Conservation (phyloP, 2,797 vertebrate species). For the Girardinus metallicus region DNA sequence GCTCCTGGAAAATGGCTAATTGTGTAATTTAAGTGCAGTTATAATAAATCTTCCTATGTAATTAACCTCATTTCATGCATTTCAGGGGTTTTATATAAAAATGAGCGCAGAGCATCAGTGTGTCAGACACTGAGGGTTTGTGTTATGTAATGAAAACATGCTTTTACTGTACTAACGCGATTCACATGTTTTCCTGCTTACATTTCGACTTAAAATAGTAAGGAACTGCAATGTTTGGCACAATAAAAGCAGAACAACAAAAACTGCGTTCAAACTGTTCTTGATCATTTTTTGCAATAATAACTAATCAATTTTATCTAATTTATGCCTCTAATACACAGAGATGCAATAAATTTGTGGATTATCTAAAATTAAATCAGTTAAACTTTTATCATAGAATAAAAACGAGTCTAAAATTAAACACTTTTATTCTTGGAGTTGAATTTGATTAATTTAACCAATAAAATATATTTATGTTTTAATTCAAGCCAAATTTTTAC, state of each 20-base stretch:
- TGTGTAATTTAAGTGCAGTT: neutral
- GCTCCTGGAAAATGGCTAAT: neutral
- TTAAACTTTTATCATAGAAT: neutral
- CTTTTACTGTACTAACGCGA: neutral
- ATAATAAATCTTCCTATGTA: neutral
- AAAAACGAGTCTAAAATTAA: neutral
- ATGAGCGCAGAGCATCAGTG: neutral
- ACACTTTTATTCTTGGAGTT: neutral
- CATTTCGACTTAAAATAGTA: neutral
- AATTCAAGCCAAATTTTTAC: neutral
- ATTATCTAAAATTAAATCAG: neutral
- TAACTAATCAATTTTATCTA: neutral
- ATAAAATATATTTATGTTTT: neutral
- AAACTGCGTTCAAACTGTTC: neutral
- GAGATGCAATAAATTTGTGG: neutral
- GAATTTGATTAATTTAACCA: neutral
- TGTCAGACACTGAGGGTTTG: neutral
- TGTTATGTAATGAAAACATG: neutral
- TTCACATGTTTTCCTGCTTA: neutral
- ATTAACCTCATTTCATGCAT: neutral
- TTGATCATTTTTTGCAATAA: neutral
- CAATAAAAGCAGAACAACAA: neutral
- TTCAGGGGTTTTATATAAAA: neutral
- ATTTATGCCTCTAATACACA: neutral
- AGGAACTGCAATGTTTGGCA: neutral